Base-by-base conservation (phyloP, 2,888 invertebrate genomes). In the Meloe dianella region DNA sequence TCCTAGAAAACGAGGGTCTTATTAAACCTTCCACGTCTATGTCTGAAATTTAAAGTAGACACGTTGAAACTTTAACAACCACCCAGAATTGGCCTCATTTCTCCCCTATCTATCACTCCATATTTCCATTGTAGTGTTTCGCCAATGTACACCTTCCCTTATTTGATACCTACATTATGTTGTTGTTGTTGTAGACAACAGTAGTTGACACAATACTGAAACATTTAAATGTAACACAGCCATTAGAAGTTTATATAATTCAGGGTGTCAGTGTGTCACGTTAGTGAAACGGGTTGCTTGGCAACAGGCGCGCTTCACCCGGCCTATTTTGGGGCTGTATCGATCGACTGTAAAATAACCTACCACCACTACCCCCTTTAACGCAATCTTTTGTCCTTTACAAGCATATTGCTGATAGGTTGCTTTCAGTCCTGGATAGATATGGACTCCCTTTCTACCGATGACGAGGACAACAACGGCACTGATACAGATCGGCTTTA, bases 281-380 rank as follows among this genome's bases (percentile, higher is more conserved):
- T 76, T 78, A 77, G 81, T 81, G 78, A 80, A 80, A 77, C 75
- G 78, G 75, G 83, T 83, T 81, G 80, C 82, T 81, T 82, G 75
- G 81, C 81, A 81, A 84, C 84, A 79, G 79, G 79, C 80, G 77
- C 78, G 77, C 73, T 79, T 78, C 77, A 81, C 82, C 81, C 82
- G 82, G 82, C 83, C 84, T 83, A 84, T 83, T 83, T 84, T 82
- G 77, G 80, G 82, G 83, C 82, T 82, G 74, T 82, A 84, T 84
- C 82, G 84, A 84, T 84, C 83, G 77, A 71, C 38, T 14, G 38
- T 32, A 38, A 38, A 38, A 38, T n/a, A 38, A 38, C 38, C 61
- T 67, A 47, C 47, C 47, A 47, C 17, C 41, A 41, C 41, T 8
- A 41, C n/a, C 47, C 47, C 47, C 47, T 47, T 47, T 47, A 20